Evolutionary conservation across 2,113 vertebrate genomes (phyloP), one percentile per base, ranked within the genome.

Genomic region (Chunga burmeisteri): DNA sequence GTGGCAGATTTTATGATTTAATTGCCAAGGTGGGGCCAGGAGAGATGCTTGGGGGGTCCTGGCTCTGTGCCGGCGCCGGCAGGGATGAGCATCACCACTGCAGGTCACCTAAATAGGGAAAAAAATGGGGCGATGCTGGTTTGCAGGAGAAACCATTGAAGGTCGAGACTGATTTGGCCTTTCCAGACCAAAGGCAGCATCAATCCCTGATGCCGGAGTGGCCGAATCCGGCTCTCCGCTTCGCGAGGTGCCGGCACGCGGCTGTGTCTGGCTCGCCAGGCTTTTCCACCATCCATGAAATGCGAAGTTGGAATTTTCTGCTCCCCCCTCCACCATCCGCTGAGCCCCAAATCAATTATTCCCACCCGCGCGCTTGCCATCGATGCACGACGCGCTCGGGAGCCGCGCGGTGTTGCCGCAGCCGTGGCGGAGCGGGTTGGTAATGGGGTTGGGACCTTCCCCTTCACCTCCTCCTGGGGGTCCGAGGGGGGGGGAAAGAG

Each of bases 401-500:
- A 30, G 30, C 58, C 18, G 6, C 8, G 7, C 3, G 18, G 55
- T 4, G 4, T 10, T 50, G 63, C 42, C 6, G 49, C 78, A 47
- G 85, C 80, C 4, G 22, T 56, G 78, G 9, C 7, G 22, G 74
- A 53, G 16, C 2, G 6, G n/a, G 74, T 5, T 4, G 63, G 38
- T 18, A 20, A 44, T 0, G 1, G 38, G n/a, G 5, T 29, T 3
- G 15, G 32, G 42, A 49, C 61, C 32, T 22, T 15, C 19, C 11
- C 9, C 7, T 53, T 65, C 13, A 0, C n/a, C 65, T 67, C 71
- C 34, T 62, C 2, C 47, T 9, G 14, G 15, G 16, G 11, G n/a
- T 17, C 29, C 25, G 20, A 20, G 20, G 4, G 3, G 5, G 21
- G 53, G 11, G 16, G 8, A 11, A 42, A 59, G 9, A n/a, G 0